These are phyloP conservation scores for Colostygia pectinataria DNA, from an alignment of 2,888 invertebrate genomes.

Conservation along the genomic window DNA sequence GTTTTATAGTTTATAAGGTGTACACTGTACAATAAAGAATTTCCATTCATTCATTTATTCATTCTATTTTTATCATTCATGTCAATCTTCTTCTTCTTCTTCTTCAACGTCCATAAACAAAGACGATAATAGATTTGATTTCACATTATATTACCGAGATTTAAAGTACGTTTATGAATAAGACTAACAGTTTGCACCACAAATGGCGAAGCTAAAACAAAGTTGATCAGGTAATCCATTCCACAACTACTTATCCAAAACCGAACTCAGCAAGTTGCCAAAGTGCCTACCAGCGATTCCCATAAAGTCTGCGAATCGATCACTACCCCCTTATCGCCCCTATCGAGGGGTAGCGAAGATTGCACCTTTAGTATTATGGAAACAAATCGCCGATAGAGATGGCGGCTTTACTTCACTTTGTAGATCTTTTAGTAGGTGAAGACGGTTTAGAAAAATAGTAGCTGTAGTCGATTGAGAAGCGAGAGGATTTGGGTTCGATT, in stretches of 20 bases:
- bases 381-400: constrained; percentile 25
- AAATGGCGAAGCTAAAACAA: constrained; percentile 5
- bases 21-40: no score
- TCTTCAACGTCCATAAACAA: no score
- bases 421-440: constrained; percentile 1
- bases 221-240: constrained; percentile 21
- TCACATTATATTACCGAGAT: no score
- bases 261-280: constrained; percentile 21
- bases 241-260: constrained; percentile 16
- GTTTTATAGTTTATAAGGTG: no score
- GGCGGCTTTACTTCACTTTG: constrained; percentile 3
- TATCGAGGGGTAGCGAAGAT: constrained; percentile 23
- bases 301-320: constrained; percentile 32
- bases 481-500: no score
- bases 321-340: constrained; percentile 31
- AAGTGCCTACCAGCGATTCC: constrained; percentile 23
- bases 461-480: no score
- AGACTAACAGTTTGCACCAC: no score
- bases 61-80: no score
- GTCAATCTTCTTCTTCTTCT: no score
- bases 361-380: constrained; percentile 26
- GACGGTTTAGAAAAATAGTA: not conserved
- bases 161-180: no score
- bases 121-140: no score
- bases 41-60: no score